Conservation (phyloP, 2,888 invertebrate genomes). For the Rambutsinella grinnellia region DNA sequence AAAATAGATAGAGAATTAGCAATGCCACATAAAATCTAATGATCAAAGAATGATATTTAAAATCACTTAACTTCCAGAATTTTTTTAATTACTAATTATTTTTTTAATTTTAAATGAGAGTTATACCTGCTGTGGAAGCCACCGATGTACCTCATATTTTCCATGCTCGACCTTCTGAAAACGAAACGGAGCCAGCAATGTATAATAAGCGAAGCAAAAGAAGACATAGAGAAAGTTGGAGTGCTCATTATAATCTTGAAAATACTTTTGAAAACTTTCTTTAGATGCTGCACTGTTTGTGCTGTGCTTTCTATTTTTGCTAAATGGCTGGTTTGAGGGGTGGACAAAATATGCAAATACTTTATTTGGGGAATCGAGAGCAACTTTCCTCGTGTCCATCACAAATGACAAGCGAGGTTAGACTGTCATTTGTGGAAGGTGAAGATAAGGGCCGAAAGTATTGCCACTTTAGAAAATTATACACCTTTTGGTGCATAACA, state of each 20-base stretch:
- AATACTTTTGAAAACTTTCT: not conserved
- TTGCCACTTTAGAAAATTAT: no score
- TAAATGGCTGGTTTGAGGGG: not conserved
- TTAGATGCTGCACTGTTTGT: not conserved
- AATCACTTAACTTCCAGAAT: not conserved
- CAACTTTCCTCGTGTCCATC: no score
- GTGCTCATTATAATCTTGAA: constrained; percentile 7
- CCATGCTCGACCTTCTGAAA: constrained; percentile 13
- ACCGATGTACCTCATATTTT: constrained; percentile 12
- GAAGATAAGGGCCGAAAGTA: no score
- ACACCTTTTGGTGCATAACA: no score
- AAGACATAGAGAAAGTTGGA: constrained; percentile 37
- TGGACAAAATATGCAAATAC: not conserved
- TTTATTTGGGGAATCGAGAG: no score
- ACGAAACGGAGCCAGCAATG: constrained; percentile 19
- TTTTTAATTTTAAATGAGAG: no score
- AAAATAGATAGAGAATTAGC: not conserved
- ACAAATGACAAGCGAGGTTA: no score
- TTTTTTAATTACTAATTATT: not conserved
- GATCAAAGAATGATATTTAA: not conserved
- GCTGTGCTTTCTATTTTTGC: no score
- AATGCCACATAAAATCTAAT: constrained; percentile 24
- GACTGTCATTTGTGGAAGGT: no score
- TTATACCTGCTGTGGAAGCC: constrained; percentile 35
- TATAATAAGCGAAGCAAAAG: constrained; percentile 34